Evolutionary conservation across 2,888 invertebrate genomes (phyloP).

Genomic region (Ormyrus pomaceus): DNA sequence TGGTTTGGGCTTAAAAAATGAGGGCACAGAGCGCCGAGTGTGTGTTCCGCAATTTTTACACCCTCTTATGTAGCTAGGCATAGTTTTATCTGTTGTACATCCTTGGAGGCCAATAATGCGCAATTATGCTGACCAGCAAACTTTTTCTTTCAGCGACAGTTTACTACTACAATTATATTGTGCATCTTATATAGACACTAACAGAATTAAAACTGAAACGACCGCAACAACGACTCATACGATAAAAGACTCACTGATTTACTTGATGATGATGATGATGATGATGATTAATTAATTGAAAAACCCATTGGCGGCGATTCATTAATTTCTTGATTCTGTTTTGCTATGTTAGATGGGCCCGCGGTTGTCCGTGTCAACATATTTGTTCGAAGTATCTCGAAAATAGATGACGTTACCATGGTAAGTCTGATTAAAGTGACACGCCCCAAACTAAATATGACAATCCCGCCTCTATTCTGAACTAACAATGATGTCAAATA

Average conservation of each 20-base stretch:
- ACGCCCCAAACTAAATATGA: constrained; percentile 57
- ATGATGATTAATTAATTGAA: constrained; percentile 45
- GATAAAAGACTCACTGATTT: constrained; percentile 52
- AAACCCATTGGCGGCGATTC: constrained; percentile 60
- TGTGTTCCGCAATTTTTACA: background rate
- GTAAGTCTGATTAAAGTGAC: constrained; percentile 82
- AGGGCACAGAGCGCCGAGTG: background rate
- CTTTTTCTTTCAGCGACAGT: no score
- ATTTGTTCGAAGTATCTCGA: constrained; percentile 98
- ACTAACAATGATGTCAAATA: background rate
- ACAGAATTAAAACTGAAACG: background rate
- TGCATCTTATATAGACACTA: no score
- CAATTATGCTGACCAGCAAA: no score
- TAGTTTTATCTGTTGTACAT: background rate
- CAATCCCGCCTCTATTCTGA: background rate
- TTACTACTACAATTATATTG: no score
- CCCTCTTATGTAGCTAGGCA: background rate
- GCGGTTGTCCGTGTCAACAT: constrained; percentile 98
- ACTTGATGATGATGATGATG: background rate
- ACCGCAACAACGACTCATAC: background rate
- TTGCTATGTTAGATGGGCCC: constrained; percentile 87
- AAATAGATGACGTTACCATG: constrained; percentile 99
- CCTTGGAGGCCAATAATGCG: background rate
- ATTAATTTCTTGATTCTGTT: constrained; percentile 75
- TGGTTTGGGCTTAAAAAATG: background rate